Evolutionary conservation across 2,113 vertebrate species (phyloP), one percentile per base, ranked within the genome.

Genomic region (Catharus bicknelli): DNA sequence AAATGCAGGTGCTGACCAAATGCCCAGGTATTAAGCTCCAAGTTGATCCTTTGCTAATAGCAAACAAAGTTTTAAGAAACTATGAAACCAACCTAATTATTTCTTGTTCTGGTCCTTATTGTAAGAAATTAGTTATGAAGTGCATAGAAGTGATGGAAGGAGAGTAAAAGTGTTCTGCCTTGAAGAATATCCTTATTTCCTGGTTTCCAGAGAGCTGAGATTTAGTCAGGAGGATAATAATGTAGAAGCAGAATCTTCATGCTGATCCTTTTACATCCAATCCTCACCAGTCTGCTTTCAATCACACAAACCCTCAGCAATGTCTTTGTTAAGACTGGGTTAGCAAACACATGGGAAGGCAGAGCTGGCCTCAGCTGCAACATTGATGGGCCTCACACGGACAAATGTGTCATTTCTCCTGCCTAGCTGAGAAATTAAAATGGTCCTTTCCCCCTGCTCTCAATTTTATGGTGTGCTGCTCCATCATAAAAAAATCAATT

Each of bases 381-480:
- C 11, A 7, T 1, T 81, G 64, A 68, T 2, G 3, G 48, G 54
- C 32, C 91, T 92, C 81, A 82, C 34, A 72, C 0, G 1, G 57
- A 88, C 42, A 86, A 88, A 90, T 68, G 53, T 84, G 57, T 55
- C 17, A 38, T 75, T 93, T 75, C 73, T 90, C 36, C 73, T 86
- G 62, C 69, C 54, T 87, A 26, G n/a, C 43, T 78, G 62, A 76
- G 86, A 87, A 90, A 90, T 85, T 76, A 87, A 87, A 89, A 72
- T 13, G 23, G 34, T 69, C 42, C 38, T 95, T 92, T 84, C 26
- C 90, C 34, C 36, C 21, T 79, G 66, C 21, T 77, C 74, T 85
- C 43, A 87, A 76, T 94, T 89, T 87, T 66, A 92, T 89, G 47
- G 45, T 75, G 21, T 81, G 50, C 74, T 95, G 70, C 70, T 89